Conservation (phyloP, 2,888 invertebrate species). For the Spicauda simplicius region DNA sequence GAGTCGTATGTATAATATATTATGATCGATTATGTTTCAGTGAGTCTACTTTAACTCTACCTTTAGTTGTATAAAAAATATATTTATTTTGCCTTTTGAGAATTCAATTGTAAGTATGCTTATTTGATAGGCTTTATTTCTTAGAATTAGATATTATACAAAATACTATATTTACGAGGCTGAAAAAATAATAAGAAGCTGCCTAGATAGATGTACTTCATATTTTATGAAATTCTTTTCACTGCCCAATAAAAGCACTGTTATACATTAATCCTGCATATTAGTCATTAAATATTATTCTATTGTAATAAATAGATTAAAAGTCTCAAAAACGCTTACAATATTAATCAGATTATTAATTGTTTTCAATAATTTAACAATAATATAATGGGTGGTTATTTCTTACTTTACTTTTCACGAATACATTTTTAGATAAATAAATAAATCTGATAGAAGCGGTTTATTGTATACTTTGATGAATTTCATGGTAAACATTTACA, state of each 20-base stretch:
- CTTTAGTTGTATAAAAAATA: background rate
- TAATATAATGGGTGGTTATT: background rate
- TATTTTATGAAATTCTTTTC: conserved; percentile 4
- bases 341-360: background rate
- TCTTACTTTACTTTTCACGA: background rate
- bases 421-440: background rate
- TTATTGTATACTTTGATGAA: background rate
- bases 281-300: conserved; percentile 17
- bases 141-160: conserved; percentile 12
- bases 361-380: background rate
- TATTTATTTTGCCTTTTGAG: conserved; percentile 17
- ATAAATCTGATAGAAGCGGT: too few species aligned
- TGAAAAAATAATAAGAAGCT: conserved; percentile 6
- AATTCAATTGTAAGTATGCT: conserved; percentile 8
- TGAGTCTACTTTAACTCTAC: background rate
- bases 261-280: conserved; percentile 8
- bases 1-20: conserved; percentile 3
- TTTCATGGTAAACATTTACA: background rate
- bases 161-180: conserved; percentile 3
- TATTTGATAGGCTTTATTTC: conserved; percentile 2
- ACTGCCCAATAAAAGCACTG: conserved; percentile 17
- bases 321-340: background rate
- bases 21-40: background rate
- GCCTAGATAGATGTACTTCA: conserved; percentile 5
- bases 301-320: conserved; percentile 2